Percentiles rank a stretch among this genome's conserved stretches.
These are phyloP conservation scores for Sarcophaga rosellei DNA, from an alignment of 2,888 invertebrate species.

Conservation along the genomic window DNA sequence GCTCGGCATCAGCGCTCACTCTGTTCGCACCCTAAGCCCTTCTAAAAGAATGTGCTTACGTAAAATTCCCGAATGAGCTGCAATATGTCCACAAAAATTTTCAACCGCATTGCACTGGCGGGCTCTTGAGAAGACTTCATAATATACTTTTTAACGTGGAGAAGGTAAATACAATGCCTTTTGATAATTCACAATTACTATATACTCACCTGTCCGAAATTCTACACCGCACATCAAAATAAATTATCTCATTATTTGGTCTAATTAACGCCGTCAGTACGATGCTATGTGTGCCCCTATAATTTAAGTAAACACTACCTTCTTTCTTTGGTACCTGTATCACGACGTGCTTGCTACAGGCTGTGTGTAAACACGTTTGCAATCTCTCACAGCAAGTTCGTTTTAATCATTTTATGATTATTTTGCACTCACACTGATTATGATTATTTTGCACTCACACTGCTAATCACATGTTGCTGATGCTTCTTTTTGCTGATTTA, in stretches of 20 bases:
- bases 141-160: constrained; percentile 47
- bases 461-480: too few species aligned
- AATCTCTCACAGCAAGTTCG: too few species aligned
- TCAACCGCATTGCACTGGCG: constrained; percentile 23
- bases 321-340: constrained; percentile 42
- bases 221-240: too few species aligned
- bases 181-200: constrained; percentile 45
- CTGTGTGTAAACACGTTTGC: too few species aligned
- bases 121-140: constrained; percentile 40
- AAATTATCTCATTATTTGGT: too few species aligned
- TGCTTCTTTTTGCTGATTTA: too few species aligned
- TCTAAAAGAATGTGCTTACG: too few species aligned
- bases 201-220: constrained; percentile 30
- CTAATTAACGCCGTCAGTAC: background rate
- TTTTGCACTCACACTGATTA: too few species aligned
- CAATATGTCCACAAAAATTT: constrained; percentile 25
- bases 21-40: too few species aligned
- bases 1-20: too few species aligned
- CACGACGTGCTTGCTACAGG: constrained; percentile 29
- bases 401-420: too few species aligned
- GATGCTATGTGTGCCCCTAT: constrained; percentile 26
- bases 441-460: too few species aligned
- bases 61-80: constrained; percentile 9
- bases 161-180: constrained; percentile 40
- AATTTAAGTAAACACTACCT: constrained; percentile 38